These are phyloP conservation scores for Caloenas nicobarica DNA, from an alignment of 2,113 vertebrate genomes.

Conservation along the genomic window DNA sequence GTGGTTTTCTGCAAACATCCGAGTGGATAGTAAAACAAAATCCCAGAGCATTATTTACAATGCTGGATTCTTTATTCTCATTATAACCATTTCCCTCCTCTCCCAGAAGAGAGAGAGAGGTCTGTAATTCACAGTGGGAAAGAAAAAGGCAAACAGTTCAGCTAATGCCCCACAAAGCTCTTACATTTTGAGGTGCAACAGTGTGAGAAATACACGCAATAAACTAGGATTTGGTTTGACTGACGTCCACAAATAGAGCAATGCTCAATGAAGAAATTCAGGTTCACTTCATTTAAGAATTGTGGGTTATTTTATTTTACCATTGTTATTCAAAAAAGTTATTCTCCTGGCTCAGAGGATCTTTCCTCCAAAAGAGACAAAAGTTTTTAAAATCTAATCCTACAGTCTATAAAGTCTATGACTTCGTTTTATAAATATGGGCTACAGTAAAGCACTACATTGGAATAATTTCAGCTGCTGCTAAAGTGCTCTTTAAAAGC, in stretches of 20 bases:
- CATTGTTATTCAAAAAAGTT: background rate
- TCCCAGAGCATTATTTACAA: background rate
- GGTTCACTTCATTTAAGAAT: background rate
- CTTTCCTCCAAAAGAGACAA: background rate
- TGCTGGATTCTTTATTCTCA: background rate
- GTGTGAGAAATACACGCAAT: background rate
- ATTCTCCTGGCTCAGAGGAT: background rate
- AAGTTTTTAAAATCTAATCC: background rate
- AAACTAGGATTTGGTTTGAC: background rate
- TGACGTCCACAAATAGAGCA: background rate
- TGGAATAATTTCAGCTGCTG: slow-evolving; percentile 39
- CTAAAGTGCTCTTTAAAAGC: slow-evolving; percentile 44
- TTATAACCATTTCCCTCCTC: background rate
- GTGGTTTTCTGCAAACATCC: background rate
- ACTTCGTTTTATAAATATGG: slow-evolving; percentile 23
- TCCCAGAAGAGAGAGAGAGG: background rate
- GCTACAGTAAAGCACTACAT: background rate
- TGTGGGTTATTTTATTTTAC: background rate
- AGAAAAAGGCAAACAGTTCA: background rate
- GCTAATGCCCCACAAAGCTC: background rate
- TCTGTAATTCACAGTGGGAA: background rate
- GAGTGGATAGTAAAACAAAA: background rate
- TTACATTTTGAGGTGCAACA: background rate
- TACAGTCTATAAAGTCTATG: background rate
- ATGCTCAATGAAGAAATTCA: background rate